Conservation (phyloP, 2,797 vertebrate genomes). For the Hephaestus fuliginosus region DNA sequence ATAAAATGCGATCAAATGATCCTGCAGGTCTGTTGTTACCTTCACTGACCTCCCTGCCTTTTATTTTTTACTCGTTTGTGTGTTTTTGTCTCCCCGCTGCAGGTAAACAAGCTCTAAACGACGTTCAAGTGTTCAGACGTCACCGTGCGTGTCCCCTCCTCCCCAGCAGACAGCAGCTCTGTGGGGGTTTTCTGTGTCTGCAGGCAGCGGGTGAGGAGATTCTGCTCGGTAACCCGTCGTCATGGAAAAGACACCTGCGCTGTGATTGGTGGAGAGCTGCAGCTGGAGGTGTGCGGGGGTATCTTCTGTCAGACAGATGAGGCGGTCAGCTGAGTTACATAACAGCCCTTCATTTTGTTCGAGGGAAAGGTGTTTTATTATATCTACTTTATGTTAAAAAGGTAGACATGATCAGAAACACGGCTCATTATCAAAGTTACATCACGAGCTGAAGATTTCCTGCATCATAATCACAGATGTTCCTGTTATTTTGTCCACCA, state of each 20-base stretch:
- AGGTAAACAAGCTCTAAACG: not conserved
- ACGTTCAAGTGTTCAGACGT: not conserved
- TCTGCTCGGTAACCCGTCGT: conserved; percentile 78
- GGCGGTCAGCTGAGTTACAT: conserved; percentile 22
- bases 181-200: conserved; percentile 13
- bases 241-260: conserved; percentile 63
- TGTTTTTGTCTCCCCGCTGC: not conserved
- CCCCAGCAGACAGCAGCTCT: conserved; percentile 16
- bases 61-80: not conserved
- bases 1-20: too few species aligned
- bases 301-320: conserved; percentile 26
- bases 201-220: conserved; percentile 48
- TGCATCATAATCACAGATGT: not conserved
- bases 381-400: not conserved
- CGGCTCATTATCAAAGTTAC: not conserved
- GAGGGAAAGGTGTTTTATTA: not conserved
- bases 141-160: conserved; percentile 13
- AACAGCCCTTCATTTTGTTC: conserved; percentile 15
- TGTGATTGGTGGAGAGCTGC: conserved; percentile 68
- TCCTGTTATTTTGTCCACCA: not conserved
- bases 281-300: conserved; percentile 49
- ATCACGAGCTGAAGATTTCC: not conserved
- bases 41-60: not conserved
- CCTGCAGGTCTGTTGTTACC: not conserved
- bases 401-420: not conserved